Conservation (phyloP, 2,113 vertebrate species). For the Columba janthina region DNA sequence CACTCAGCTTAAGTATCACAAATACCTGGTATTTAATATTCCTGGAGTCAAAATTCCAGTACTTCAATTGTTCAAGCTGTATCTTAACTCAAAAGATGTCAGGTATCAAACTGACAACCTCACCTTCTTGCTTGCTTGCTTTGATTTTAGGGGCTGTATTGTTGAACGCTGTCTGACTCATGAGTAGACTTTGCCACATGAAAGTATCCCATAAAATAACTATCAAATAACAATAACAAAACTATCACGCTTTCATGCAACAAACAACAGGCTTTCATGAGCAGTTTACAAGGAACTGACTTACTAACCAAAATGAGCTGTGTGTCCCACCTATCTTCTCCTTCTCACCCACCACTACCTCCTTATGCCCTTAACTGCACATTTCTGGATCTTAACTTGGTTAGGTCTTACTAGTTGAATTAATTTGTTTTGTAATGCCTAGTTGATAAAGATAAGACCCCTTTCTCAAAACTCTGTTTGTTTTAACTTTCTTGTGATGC, state of each 20-base stretch:
- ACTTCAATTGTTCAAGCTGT: background rate
- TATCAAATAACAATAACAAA: background rate
- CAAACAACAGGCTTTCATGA: background rate
- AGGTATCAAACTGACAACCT: background rate
- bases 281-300: background rate
- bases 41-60: background rate
- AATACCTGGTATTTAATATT: background rate
- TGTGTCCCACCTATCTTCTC: background rate
- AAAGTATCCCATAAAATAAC: background rate
- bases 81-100: background rate
- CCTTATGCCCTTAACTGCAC: background rate
- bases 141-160: background rate
- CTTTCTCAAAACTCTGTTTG: background rate
- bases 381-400: background rate
- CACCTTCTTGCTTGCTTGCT: background rate
- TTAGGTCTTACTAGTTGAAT: background rate
- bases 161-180: background rate
- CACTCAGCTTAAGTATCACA: background rate
- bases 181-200: background rate
- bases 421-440: background rate
- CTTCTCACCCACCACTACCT: background rate
- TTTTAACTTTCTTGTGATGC: background rate
- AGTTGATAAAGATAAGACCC: background rate
- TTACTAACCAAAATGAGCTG: background rate
- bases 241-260: background rate